Conservation (phyloP, 1,140 invertebrate genomes). For the Philopotamus ludificatus region DNA sequence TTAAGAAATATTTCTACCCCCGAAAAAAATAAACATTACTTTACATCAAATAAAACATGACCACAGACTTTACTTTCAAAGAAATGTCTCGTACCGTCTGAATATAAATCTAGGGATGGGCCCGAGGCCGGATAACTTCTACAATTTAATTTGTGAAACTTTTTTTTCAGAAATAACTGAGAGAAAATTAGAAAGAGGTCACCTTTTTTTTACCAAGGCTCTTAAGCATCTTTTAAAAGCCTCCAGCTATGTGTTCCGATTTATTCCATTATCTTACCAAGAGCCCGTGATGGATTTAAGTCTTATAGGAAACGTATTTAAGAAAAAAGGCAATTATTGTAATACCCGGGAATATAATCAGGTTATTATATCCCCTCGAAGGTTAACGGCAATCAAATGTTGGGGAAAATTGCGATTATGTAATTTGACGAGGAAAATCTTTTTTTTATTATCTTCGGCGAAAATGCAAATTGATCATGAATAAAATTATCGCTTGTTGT, state of each 20-base stretch:
- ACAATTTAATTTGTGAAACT: constrained; percentile 25
- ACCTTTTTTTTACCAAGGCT: neutral
- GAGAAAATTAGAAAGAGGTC: neutral
- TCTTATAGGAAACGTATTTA: neutral
- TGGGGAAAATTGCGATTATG: neutral
- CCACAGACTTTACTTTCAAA: no score
- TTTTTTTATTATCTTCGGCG: no score
- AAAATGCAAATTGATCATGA: no score
- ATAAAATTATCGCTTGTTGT: no score
- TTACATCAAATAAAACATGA: no score
- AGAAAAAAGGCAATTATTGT: constrained; percentile 10
- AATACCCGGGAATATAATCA: neutral
- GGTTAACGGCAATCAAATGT: neutral
- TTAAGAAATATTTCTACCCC: no score
- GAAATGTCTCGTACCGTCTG: constrained; percentile 7
- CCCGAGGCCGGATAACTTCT: constrained; percentile 15
- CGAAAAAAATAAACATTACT: no score
- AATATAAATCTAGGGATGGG: constrained; percentile 19
- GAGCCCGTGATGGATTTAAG: neutral
- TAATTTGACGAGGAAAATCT: no score
- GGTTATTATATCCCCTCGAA: neutral
- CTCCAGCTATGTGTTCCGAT: constrained; percentile 2
- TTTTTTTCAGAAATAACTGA: neutral
- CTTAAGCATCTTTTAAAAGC: constrained; percentile 9
- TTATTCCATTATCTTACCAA: constrained; percentile 6